A percentile compares a stretch with the other conserved stretches of the same genome.
phyloP scores from a whole-genome alignment of 1,140 invertebrate genomes.

The Cotesia glomerata region DNA sequence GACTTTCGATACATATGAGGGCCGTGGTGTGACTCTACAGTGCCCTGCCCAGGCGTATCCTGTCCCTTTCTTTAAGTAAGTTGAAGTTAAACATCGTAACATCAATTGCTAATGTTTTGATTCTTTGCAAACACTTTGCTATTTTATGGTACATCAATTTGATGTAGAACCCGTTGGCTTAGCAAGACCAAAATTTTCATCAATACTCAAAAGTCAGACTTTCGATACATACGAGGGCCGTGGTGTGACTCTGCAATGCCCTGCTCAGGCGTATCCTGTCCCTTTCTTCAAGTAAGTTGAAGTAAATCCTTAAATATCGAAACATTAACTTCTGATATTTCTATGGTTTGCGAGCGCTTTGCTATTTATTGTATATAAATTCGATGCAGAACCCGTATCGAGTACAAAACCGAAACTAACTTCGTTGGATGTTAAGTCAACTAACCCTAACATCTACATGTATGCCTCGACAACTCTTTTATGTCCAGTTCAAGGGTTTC shows the following conservation, averaged over 20 bases:
- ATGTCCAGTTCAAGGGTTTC: constrained; percentile 71
- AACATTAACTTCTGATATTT: background rate
- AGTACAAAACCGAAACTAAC: constrained; percentile 65
- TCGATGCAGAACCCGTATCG: constrained; percentile 62
- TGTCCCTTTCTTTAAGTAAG: constrained; percentile 68
- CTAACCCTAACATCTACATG: constrained; percentile 47
- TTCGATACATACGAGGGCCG: constrained; percentile 50
- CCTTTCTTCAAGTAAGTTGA: constrained; percentile 66
- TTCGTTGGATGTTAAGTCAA: constrained; percentile 59
- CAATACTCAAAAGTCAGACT: constrained; percentile 57
- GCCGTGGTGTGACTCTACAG: constrained; percentile 55
- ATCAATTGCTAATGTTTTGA: background rate
- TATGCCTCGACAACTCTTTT: constrained; percentile 58
- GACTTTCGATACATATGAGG: constrained; percentile 52
- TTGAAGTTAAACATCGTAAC: constrained; percentile 7
- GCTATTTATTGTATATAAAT: background rate
- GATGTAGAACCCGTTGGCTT: constrained; percentile 65
- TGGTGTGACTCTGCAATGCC: constrained; percentile 62
- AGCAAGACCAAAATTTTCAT: constrained; percentile 65
- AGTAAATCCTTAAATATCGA: background rate
- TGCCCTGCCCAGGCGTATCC: constrained; percentile 70
- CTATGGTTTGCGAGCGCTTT: background rate
- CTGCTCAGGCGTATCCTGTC: constrained; percentile 69
- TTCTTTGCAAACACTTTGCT: background rate
- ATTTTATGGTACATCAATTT: background rate